Evolutionary conservation across 2,888 invertebrate species (phyloP), one percentile per base, ranked within the genome.

Genomic region (Dicyrtomina minuta): DNA sequence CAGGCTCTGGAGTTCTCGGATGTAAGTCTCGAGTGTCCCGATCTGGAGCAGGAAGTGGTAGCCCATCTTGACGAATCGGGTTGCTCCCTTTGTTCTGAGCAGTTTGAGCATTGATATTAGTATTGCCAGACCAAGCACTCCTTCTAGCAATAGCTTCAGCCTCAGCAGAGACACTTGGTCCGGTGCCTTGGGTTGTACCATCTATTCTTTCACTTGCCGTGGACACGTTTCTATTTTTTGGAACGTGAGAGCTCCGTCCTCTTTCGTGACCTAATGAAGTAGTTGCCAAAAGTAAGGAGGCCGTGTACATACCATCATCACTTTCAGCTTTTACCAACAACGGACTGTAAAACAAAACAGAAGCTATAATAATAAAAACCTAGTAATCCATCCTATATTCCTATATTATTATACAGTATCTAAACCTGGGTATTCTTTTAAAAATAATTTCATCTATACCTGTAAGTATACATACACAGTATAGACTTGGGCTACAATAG

Each of bases 341-440:
- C 22, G 69, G 69, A 10, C 69, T 69, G 43, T 6, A 55, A 55
- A 56, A 27, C n/a, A n/a, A n/a, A n/a, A n/a, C n/a, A n/a, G n/a
- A n/a, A n/a, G n/a, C n/a, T n/a, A n/a, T n/a, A n/a, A n/a, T n/a
- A n/a, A n/a, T n/a, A n/a, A n/a, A n/a, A n/a, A n/a, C n/a, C n/a
- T n/a, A n/a, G n/a, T n/a, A n/a, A n/a, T n/a, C n/a, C n/a, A n/a
- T n/a, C n/a, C n/a, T n/a, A n/a, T n/a, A n/a, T n/a, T n/a, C n/a
- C n/a, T n/a, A n/a, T n/a, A n/a, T n/a, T n/a, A n/a, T n/a, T n/a
- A n/a, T n/a, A n/a, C n/a, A n/a, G n/a, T n/a, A n/a, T n/a, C n/a
- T n/a, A n/a, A n/a, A n/a, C n/a, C n/a, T n/a, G n/a, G n/a, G n/a
- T 33, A 53, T 8, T 39, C 22, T n/a, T n/a, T n/a, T n/a, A n/a